Conservation (phyloP, 2,797 vertebrate genomes). For the Fringilla coelebs region DNA sequence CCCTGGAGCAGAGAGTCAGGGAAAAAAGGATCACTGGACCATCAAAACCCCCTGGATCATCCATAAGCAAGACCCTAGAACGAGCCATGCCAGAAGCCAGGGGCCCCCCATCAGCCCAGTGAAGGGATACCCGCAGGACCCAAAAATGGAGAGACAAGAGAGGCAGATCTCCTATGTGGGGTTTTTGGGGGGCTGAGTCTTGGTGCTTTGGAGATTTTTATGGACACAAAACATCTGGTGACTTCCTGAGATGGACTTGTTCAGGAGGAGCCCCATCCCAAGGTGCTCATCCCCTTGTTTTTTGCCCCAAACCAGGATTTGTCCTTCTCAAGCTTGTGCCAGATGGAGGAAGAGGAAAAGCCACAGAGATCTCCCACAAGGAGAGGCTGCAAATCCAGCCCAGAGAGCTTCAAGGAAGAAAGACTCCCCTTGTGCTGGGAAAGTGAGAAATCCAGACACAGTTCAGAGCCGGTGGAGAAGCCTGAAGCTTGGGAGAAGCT, state of each 20-base stretch:
- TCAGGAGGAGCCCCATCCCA: too few species aligned
- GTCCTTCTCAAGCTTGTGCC: neutral
- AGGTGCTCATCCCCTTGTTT: neutral
- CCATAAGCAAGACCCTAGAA: neutral
- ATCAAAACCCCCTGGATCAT: neutral
- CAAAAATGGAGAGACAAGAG: neutral
- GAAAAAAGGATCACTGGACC: neutral
- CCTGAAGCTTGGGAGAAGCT: neutral
- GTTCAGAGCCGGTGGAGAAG: neutral
- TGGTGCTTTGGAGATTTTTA: neutral
- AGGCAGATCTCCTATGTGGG: neutral
- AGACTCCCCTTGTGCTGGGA: neutral
- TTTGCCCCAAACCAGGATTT: neutral
- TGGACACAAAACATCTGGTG: neutral
- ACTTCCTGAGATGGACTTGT: neutral
- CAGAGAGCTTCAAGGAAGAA: neutral
- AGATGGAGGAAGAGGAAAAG: too few species aligned
- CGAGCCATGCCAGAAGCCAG: neutral
- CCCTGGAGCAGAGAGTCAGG: neutral
- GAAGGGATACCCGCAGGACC: neutral
- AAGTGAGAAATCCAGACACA: neutral
- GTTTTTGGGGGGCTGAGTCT: neutral
- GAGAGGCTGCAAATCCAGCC: neutral
- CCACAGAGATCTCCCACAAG: rapidly evolving
- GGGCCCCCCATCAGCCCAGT: neutral